Evolutionary conservation across 2,797 vertebrate genomes (phyloP), one percentile per base, ranked within the genome.

Genomic region (Hippopotamyrus pictus): DNA sequence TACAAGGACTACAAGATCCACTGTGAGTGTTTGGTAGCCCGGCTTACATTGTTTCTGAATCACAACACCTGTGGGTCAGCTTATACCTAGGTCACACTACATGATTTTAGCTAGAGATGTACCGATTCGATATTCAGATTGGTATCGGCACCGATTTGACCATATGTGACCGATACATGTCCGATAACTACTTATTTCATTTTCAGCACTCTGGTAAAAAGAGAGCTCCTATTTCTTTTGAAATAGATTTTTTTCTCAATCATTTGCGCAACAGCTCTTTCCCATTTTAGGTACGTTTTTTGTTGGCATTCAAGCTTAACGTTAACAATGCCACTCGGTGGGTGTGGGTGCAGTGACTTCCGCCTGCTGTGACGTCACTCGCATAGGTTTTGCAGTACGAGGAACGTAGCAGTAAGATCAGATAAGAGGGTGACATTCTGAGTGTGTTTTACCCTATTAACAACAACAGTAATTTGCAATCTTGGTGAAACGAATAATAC

Each of bases 1-100:
- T 98, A 99, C 94, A 99, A 98, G 94, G 97, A 99, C 94, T 99
- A 99, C 93, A 99, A 99, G 92, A 99, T 99, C 92, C 97, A 99
- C 96, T 99, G 98, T 98, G 93, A 96, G 97, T 94, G 9, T 5
- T 3, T 5, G 0, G 19, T 44, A 14, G 83, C 11, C 46, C 1
- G 19, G n/a, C 4, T 51, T 4, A 8, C 22, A 9, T 25, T 14
- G 79, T 84, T 22, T 84, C 46, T 22, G 17, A 8, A 82, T 82
- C 14, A 37, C 25, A 41, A 12, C 14, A 46, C 41, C 76, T 82
- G 37, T 33, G 65, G 11, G 3, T 29, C 25, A 25, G 62, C 62
- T 69, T 69, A 14, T 29, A 12, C 25, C 11, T 69, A 33, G 65
- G 2, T 73, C 5, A 73, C 65, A 14, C 29, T 37, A 6, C 5